These are phyloP conservation scores for Mormyrus iriodes DNA, from an alignment of 2,113 vertebrate genomes.

Conservation along the genomic window DNA sequence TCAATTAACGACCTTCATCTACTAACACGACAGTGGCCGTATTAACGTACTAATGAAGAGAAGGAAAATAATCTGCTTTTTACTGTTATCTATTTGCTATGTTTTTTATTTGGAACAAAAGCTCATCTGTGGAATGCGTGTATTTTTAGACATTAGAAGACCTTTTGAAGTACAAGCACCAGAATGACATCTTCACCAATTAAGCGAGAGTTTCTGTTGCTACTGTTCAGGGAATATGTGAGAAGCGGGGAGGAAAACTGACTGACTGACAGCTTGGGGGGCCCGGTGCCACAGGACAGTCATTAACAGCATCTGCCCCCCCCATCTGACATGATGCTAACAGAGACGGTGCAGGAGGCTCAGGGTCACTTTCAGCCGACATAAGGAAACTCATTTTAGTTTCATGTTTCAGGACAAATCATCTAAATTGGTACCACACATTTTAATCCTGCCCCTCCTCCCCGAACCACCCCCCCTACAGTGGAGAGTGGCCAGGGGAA, in stretches of 20 bases:
- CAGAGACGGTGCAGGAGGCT: constrained; percentile 57
- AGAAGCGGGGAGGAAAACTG: constrained; percentile 39
- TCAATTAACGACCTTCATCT: not conserved
- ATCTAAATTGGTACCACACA: constrained; percentile 61
- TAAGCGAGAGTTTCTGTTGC: constrained; percentile 64
- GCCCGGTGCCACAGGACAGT: constrained; percentile 69
- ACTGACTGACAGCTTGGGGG: constrained; percentile 72
- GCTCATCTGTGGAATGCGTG: constrained; percentile 56
- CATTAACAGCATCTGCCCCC: constrained; percentile 69
- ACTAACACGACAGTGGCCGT: not conserved
- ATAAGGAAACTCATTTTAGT: constrained; percentile 59
- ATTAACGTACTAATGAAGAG: not conserved
- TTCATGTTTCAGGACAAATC: constrained; percentile 66
- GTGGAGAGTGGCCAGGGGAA: constrained; percentile 48
- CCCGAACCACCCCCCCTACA: constrained; percentile 20
- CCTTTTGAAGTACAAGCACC: constrained; percentile 62
- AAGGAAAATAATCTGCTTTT: not conserved
- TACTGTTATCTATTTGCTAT: not conserved
- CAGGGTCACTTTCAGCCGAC: constrained; percentile 67
- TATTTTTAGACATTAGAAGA: constrained; percentile 64
- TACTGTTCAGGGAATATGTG: constrained; percentile 60
- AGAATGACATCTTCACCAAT: constrained; percentile 67
- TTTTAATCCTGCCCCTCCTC: constrained; percentile 34
- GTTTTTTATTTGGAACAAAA: constrained; percentile 51
- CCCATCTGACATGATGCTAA: constrained; percentile 71